These are phyloP conservation scores for Actinernus sp. DNA, from an alignment of 92 coral and sea anemone species.

Conservation along the genomic window DNA sequence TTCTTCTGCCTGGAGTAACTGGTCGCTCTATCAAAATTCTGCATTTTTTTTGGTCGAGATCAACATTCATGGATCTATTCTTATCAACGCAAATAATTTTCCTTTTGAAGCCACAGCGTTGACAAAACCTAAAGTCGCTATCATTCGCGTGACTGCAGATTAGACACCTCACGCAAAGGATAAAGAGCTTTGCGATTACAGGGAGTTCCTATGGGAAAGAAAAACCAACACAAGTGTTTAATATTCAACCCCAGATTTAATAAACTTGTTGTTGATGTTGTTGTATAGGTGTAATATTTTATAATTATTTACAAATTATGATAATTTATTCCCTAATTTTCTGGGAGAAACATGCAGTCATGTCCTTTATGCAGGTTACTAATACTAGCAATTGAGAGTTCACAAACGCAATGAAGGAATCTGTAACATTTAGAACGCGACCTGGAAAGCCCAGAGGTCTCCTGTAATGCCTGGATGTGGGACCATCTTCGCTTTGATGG, in stretches of 20 bases:
- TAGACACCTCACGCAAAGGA: slow-evolving; percentile 26
- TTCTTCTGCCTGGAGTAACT: slow-evolving; percentile 16
- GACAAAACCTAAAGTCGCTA: slow-evolving; percentile 25
- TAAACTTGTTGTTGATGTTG: too few species aligned
- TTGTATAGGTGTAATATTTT: too few species aligned
- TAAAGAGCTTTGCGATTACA: slow-evolving; percentile 20
- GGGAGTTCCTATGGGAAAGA: slow-evolving; percentile 18
- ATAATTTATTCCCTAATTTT: too few species aligned
- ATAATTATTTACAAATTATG: too few species aligned
- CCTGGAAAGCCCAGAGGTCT: slow-evolving; percentile 27
- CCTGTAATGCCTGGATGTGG: slow-evolving; percentile 31
- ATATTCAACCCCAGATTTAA: too few species aligned
- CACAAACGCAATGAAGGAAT: background rate
- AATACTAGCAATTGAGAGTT: too few species aligned
- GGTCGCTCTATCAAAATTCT: slow-evolving; percentile 11
- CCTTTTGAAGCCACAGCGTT: slow-evolving; percentile 29
- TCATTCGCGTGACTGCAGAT: slow-evolving; percentile 32
- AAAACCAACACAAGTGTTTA: too few species aligned
- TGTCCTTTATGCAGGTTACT: too few species aligned
- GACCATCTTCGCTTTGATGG: slow-evolving; percentile 26
- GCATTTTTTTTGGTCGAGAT: slow-evolving; percentile 5
- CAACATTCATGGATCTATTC: background rate
- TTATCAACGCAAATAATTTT: background rate
- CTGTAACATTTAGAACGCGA: slow-evolving; percentile 7
- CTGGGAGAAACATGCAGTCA: too few species aligned